A percentile compares a stretch with the other conserved stretches of the same genome.
These are phyloP conservation scores for Procapra przewalskii DNA, from an alignment of 2,113 vertebrate genomes.

Conservation along the genomic window DNA sequence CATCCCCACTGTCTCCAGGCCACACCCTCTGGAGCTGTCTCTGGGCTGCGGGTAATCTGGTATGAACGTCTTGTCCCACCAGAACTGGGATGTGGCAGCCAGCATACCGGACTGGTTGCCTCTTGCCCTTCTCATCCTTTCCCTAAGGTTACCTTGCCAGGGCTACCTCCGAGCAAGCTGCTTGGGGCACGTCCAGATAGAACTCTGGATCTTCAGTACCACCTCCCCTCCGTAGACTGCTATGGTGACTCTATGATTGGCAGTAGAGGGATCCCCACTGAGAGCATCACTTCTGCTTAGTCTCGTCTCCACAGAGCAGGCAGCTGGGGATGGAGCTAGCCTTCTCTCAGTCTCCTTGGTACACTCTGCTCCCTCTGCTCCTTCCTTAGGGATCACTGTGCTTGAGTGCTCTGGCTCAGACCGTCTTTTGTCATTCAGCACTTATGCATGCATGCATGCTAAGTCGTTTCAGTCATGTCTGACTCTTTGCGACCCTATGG, in stretches of 20 bases:
- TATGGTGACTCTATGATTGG: not conserved
- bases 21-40: slow-evolving; percentile 38
- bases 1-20: slow-evolving; percentile 52
- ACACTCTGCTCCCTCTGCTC: not conserved
- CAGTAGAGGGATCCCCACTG: not conserved
- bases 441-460: not conserved
- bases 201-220: not conserved
- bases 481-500: not conserved
- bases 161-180: not conserved
- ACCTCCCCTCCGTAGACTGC: not conserved
- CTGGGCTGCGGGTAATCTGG: not conserved
- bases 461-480: not conserved
- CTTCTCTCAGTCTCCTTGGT: not conserved
- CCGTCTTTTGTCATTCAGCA: slow-evolving; percentile 14
- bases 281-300: not conserved
- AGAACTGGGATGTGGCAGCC: not conserved
- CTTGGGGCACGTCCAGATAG: slow-evolving; percentile 2
- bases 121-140: not conserved
- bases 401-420: not conserved
- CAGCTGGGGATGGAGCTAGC: not conserved
- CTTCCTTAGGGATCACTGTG: not conserved
- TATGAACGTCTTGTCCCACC: not conserved
- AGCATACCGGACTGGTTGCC: not conserved
- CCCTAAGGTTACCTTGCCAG: not conserved
- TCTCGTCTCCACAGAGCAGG: not conserved